These are phyloP conservation scores for Nemotelus nigrinus DNA, from an alignment of 2,888 invertebrate species.

Conservation along the genomic window DNA sequence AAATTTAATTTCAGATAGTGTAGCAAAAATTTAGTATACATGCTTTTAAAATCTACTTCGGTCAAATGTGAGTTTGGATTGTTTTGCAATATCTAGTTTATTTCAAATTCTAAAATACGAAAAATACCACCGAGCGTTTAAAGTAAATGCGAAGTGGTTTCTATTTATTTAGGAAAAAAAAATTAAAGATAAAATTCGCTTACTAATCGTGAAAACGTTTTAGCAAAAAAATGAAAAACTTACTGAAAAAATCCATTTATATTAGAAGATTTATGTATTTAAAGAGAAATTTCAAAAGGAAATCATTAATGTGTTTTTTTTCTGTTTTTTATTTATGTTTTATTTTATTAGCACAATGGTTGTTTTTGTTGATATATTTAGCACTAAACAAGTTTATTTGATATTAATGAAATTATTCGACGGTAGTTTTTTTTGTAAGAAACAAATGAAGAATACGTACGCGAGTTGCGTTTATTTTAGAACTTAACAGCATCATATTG, in stretches of 20 bases:
- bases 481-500: too few relatives aligned
- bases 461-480: too few relatives aligned
- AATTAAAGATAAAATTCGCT: slow-evolving; percentile 30
- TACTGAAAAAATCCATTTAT: slow-evolving; percentile 14
- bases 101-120: slow-evolving; percentile 29
- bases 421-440: neutral
- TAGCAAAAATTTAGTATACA: slow-evolving; percentile 28
- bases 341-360: slow-evolving; percentile 18
- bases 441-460: neutral
- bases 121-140: slow-evolving; percentile 32
- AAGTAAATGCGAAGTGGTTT: slow-evolving; percentile 38
- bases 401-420: neutral
- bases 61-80: slow-evolving; percentile 27
- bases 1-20: slow-evolving; percentile 13
- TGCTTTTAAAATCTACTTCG: slow-evolving; percentile 38
- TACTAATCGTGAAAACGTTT: slow-evolving; percentile 30
- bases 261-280: slow-evolving; percentile 21
- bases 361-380: slow-evolving; percentile 35
- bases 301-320: slow-evolving; percentile 18
- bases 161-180: slow-evolving; percentile 32
- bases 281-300: slow-evolving; percentile 22
- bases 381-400: slow-evolving; percentile 11
- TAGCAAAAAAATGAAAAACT: neutral
- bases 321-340: slow-evolving; percentile 28
- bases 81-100: slow-evolving; percentile 38